Conservation (phyloP, 2,888 invertebrate species). For the Atherix ibis region DNA sequence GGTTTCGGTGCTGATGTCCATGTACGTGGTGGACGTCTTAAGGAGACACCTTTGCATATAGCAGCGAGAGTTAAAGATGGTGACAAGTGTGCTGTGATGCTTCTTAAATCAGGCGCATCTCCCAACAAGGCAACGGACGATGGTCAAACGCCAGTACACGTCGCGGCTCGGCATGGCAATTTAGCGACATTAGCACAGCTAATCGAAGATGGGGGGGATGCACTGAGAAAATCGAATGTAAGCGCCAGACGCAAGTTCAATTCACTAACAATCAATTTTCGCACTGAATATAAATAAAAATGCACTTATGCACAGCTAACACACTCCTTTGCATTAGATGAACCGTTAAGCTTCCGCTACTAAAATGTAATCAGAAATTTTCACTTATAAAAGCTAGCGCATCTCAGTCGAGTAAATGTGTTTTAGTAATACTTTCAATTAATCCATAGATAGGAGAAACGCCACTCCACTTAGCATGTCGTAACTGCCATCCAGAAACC, state of each 20-base stretch:
- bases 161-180: conserved; percentile 87
- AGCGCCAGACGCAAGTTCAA: conserved; percentile 11
- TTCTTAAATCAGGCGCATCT: conserved; percentile 93
- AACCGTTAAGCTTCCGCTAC: no score
- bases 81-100: conserved; percentile 88
- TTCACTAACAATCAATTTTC: no score
- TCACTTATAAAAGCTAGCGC: no score
- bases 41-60: conserved; percentile 93
- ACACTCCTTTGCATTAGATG: no score
- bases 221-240: conserved; percentile 80
- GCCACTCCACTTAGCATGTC: conserved; percentile 85
- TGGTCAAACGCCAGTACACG: conserved; percentile 93
- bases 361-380: no score
- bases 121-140: conserved; percentile 91
- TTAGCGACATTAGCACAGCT: conserved; percentile 69
- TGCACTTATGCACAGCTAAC: no score
- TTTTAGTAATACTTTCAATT: no score
- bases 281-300: neutral
- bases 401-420: no score
- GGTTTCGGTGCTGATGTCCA: conserved; percentile 97
- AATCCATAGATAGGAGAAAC: conserved; percentile 86
- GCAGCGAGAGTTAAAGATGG: conserved; percentile 88
- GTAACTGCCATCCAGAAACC: conserved; percentile 70
- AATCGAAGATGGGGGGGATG: conserved; percentile 88
- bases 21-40: conserved; percentile 72